A percentile compares a stretch with the other conserved stretches of the same genome.
phyloP scores from a whole-genome alignment of 1,140 invertebrate genomes.

The Drosophila bifasciata region DNA sequence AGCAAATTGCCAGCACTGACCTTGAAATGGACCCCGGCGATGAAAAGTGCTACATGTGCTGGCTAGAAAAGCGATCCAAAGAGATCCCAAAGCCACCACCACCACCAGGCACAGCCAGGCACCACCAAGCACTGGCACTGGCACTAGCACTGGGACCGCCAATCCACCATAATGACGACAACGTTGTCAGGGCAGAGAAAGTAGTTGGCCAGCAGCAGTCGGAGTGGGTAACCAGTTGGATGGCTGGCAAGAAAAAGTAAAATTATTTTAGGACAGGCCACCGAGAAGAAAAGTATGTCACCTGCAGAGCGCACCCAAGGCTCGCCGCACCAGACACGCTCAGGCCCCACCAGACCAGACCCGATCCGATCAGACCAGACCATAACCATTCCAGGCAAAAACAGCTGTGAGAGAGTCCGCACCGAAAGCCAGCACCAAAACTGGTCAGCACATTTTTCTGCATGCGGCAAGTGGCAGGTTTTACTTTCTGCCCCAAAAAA shows the following conservation, averaged over 20 bases:
- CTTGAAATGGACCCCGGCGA: slow-evolving; percentile 59
- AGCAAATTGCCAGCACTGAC: slow-evolving; percentile 40
- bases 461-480: slow-evolving; percentile 51
- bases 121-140: too few species aligned
- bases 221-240: slow-evolving; percentile 56
- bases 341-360: slow-evolving; percentile 20
- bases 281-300: slow-evolving; percentile 74
- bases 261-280: slow-evolving; percentile 78
- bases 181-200: slow-evolving; percentile 58
- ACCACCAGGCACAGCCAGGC: too few species aligned
- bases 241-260: slow-evolving; percentile 66
- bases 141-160: too few species aligned
- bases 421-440: slow-evolving; percentile 5
- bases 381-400: slow-evolving; percentile 16
- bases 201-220: slow-evolving; percentile 38
- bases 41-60: slow-evolving; percentile 53
- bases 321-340: slow-evolving; percentile 1
- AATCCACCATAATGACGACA: too few species aligned
- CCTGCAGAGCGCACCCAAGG: slow-evolving; percentile 62
- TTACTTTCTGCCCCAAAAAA: slow-evolving; percentile 72
- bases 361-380: slow-evolving; percentile 11
- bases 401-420: slow-evolving; percentile 39
- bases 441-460: slow-evolving; percentile 5
- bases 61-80: slow-evolving; percentile 46
- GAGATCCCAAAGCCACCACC: slow-evolving; percentile 11